phyloP scores from a whole-genome alignment of 2,797 vertebrate species.

The Chaetophractus vellerosus region DNA sequence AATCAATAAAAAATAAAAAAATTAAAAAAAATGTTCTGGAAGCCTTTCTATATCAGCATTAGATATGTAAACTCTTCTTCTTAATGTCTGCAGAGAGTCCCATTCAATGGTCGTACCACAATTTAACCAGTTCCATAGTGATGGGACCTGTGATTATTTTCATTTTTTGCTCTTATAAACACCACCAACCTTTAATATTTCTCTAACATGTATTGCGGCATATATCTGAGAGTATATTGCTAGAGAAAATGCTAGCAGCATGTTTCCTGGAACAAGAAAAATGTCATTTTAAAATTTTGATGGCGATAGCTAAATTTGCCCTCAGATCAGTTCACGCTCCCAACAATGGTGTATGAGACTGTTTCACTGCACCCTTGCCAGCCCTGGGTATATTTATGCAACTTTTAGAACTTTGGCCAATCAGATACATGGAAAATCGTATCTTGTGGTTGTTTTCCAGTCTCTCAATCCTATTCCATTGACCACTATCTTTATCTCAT shows the following conservation, averaged over 20 bases:
- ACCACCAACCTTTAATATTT: not conserved
- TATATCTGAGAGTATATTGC: too few relatives aligned
- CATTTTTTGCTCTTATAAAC: not conserved
- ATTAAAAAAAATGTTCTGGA: too few relatives aligned
- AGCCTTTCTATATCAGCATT: not conserved
- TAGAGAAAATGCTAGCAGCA: not conserved
- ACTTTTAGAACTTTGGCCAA: not conserved
- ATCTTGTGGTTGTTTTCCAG: not conserved
- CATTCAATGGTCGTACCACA: not conserved
- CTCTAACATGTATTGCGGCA: fast-evolving
- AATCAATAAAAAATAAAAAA: too few relatives aligned
- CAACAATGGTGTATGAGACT: too few relatives aligned
- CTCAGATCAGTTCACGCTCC: not conserved
- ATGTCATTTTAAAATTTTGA: not conserved
- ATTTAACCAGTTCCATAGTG: not conserved
- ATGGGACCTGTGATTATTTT: not conserved
- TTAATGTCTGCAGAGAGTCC: not conserved
- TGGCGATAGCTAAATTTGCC: not conserved
- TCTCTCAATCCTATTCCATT: not conserved
- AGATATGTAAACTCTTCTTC: not conserved
- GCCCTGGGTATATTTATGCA: not conserved
- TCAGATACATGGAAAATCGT: not conserved
- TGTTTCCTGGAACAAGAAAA: not conserved
- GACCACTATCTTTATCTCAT: too few relatives aligned
- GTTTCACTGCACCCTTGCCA: not conserved